Conservation (phyloP, 1,140 invertebrate species). For the Leptestheria dahalacensis region DNA sequence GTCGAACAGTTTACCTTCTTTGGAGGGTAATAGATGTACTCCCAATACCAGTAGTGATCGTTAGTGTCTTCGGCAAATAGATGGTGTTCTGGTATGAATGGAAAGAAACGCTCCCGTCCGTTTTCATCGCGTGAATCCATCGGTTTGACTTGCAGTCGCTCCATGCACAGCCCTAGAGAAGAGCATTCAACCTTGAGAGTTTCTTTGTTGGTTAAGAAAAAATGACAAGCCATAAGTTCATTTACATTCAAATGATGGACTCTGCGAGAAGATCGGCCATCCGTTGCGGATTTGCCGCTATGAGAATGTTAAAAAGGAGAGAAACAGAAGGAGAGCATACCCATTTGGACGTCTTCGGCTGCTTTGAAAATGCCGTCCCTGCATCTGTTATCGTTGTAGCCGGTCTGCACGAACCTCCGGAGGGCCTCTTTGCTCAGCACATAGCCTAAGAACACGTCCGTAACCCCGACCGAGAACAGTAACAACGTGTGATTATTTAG, state of each 20-base stretch:
- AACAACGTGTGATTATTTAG: background rate
- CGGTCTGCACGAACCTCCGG: conserved; percentile 11
- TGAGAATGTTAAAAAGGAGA: too few relatives aligned
- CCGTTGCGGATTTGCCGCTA: too few relatives aligned
- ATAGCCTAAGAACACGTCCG: conserved; percentile 1
- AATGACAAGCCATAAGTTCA: too few relatives aligned
- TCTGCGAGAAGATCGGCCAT: too few relatives aligned
- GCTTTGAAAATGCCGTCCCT: conserved; percentile 8
- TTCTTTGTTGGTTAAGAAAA: too few relatives aligned
- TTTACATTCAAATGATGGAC: too few relatives aligned
- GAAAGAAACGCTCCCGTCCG: conserved; percentile 80
- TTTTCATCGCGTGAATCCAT: conserved; percentile 70
- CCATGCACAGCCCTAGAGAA: conserved; percentile 56
- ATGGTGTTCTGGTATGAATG: conserved; percentile 82
- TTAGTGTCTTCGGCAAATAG: conserved; percentile 68
- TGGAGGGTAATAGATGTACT: conserved; percentile 81
- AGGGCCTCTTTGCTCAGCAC: conserved; percentile 17
- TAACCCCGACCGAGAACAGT: too few relatives aligned
- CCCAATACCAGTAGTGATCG: conserved; percentile 84
- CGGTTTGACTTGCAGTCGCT: conserved; percentile 67
- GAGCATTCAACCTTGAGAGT: background rate
- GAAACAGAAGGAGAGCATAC: too few relatives aligned
- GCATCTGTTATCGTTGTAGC: background rate
- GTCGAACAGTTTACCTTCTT: conserved; percentile 44
- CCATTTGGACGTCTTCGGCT: conserved; percentile 16